A percentile compares a stretch with the other conserved stretches of the same genome.
Conservation (phyloP, 2,797 vertebrate species). For the Eptatretus atami region DNA sequence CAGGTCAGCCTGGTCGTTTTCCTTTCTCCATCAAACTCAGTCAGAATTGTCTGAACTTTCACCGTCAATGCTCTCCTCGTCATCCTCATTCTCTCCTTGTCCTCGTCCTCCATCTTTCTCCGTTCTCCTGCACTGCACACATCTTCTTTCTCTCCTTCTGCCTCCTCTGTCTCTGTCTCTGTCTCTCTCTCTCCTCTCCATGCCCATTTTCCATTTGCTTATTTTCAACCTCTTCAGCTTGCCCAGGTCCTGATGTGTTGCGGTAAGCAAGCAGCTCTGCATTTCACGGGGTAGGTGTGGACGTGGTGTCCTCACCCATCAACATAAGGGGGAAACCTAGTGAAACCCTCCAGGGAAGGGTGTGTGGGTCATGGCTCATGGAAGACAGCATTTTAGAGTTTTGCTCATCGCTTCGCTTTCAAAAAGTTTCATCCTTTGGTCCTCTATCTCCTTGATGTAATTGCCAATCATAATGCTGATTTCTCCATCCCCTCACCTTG, state of each 20-base stretch:
- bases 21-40: slow-evolving; percentile 24
- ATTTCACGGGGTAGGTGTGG: slow-evolving; percentile 37
- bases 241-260: neutral
- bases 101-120: slow-evolving; percentile 14
- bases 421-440: slow-evolving; percentile 53
- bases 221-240: neutral
- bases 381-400: slow-evolving; percentile 36
- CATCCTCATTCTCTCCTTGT: slow-evolving; percentile 68
- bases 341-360: slow-evolving; percentile 14
- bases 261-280: slow-evolving; percentile 14
- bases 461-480: slow-evolving; percentile 62
- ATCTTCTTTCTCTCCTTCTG: slow-evolving; percentile 45
- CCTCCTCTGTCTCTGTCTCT: slow-evolving; percentile 51
- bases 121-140: too few species aligned
- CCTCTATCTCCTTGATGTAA: slow-evolving; percentile 77
- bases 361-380: slow-evolving; percentile 21
- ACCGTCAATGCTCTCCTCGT: slow-evolving; percentile 39
- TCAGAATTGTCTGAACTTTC: slow-evolving; percentile 74
- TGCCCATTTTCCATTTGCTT: slow-evolving; percentile 14
- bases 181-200: slow-evolving; percentile 29
- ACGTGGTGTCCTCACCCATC: neutral
- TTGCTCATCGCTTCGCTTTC: slow-evolving; percentile 91
- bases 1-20: slow-evolving; percentile 58
- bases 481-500: slow-evolving; percentile 49
- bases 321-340: slow-evolving; percentile 19